Percentiles rank a stretch among this genome's conserved stretches.
phyloP scores from a whole-genome alignment of 1,140 invertebrate species.

The Adelges cooleyi region DNA sequence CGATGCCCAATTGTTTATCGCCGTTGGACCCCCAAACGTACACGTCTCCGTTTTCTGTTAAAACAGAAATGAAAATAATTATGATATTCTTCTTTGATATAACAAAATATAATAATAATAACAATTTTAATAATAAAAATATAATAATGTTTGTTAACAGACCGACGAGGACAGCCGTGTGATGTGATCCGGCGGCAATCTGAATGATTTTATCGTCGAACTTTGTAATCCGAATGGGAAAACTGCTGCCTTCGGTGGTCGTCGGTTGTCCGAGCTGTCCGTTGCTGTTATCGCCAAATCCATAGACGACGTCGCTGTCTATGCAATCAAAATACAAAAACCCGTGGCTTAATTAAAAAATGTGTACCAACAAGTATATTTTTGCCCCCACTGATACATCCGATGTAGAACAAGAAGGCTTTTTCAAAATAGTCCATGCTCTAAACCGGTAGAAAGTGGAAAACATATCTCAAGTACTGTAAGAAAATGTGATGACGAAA shows the following conservation, averaged over 20 bases:
- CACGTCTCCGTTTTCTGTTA: slow-evolving; percentile 41
- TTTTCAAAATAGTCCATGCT: too few species aligned
- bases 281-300: slow-evolving; percentile 53
- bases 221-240: slow-evolving; percentile 20
- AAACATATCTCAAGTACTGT: too few species aligned
- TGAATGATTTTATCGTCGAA: slow-evolving; percentile 36
- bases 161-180: slow-evolving; percentile 44
- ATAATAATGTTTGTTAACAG: slow-evolving; percentile 2
- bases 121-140: background rate
- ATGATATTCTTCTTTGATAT: background rate
- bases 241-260: background rate
- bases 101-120: background rate
- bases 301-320: slow-evolving; percentile 50
- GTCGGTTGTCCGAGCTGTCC: slow-evolving; percentile 49
- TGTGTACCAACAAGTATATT: too few species aligned
- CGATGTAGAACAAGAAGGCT: too few species aligned
- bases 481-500: too few species aligned
- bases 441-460: too few species aligned
- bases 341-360: too few species aligned
- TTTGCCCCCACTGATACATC: too few species aligned
- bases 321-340: slow-evolving; percentile 20
- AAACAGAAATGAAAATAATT: background rate
- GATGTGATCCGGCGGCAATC: slow-evolving; percentile 47
- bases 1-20: slow-evolving; percentile 56
- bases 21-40: slow-evolving; percentile 55